Percentiles rank a stretch among this genome's conserved stretches.
Evolutionary conservation across 1,140 invertebrate species (phyloP).

Genomic region (Formica selysi): DNA sequence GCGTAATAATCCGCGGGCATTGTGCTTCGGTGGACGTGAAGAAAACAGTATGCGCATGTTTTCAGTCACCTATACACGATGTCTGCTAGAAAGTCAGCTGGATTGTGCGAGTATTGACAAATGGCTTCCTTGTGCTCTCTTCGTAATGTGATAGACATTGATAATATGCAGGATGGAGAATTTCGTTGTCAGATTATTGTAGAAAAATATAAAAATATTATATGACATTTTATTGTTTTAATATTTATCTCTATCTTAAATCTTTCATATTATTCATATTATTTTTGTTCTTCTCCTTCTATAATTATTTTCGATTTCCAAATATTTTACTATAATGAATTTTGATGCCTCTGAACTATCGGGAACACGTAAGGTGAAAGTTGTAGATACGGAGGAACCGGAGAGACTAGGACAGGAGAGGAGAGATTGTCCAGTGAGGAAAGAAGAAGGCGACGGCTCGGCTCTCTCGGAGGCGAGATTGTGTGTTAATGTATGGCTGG

Average conservation of each 20-base stretch:
- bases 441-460: slow-evolving; percentile 63
- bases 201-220: no score
- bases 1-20: slow-evolving; percentile 77
- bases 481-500: slow-evolving; percentile 85
- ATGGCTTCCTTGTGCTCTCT: slow-evolving; percentile 15
- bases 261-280: no score
- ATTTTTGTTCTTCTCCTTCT: no score
- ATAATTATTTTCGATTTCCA: neutral
- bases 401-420: slow-evolving; percentile 61
- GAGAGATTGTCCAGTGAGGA: slow-evolving; percentile 55
- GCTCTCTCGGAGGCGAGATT: slow-evolving; percentile 81
- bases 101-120: slow-evolving; percentile 55
- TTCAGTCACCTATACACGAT: slow-evolving; percentile 26
- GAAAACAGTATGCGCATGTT: slow-evolving; percentile 68
- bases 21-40: slow-evolving; percentile 47
- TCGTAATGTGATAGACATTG: neutral
- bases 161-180: neutral
- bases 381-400: slow-evolving; percentile 32
- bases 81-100: slow-evolving; percentile 19
- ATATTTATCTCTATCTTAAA: neutral
- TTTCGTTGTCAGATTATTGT: neutral
- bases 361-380: slow-evolving; percentile 39
- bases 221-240: neutral
- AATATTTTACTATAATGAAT: slow-evolving; percentile 2
- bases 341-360: neutral